phyloP scores from a whole-genome alignment of 2,888 invertebrate genomes.

The Galerucella calmariensis region DNA sequence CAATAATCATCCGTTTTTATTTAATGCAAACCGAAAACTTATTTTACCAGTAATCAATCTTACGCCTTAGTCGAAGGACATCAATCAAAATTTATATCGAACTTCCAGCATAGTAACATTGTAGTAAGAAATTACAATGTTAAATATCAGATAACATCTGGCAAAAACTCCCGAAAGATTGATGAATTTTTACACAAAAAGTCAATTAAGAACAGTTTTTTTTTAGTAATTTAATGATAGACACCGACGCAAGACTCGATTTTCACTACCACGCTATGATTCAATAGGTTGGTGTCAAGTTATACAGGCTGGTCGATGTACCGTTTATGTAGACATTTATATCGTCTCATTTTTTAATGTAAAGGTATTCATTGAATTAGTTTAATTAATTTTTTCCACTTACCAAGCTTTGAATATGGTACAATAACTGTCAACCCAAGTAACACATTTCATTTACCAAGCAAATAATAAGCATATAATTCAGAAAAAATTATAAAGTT shows the following conservation, averaged over 20 bases:
- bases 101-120: conserved; percentile 31
- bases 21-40: conserved; percentile 27
- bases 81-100: conserved; percentile 36
- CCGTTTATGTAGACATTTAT: no score
- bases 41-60: conserved; percentile 28
- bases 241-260: conserved; percentile 33
- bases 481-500: no score
- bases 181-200: conserved; percentile 37
- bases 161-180: conserved; percentile 32
- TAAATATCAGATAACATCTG: conserved; percentile 33
- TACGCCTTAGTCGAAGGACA: conserved; percentile 31
- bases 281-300: conserved; percentile 15
- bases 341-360: no score
- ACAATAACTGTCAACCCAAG: no score
- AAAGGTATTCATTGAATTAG: no score
- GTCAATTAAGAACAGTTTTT: conserved; percentile 29
- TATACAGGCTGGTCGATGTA: conserved; percentile 8
- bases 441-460: no score
- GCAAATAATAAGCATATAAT: no score
- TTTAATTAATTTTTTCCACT: no score
- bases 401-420: no score
- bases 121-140: conserved; percentile 35
- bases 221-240: conserved; percentile 33
- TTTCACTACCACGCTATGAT: conserved; percentile 25
- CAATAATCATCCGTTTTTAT: conserved; percentile 21